These are phyloP conservation scores for Falco biarmicus DNA, from an alignment of 2,797 vertebrate genomes.

Conservation along the genomic window DNA sequence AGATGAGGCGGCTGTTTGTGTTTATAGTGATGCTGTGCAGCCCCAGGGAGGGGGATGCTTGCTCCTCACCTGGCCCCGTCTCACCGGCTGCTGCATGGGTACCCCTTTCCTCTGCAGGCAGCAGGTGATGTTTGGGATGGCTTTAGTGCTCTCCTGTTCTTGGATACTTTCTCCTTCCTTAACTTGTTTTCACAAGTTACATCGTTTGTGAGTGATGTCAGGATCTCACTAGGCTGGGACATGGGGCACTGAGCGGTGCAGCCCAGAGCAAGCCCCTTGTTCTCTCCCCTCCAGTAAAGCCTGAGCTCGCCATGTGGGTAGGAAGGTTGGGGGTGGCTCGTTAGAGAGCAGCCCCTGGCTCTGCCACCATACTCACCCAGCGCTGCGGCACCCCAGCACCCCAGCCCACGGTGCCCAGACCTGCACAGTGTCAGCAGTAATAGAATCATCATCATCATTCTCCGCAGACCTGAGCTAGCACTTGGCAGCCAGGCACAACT, in stretches of 20 bases:
- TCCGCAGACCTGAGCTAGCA: rapidly evolving
- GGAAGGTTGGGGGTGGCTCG: neutral
- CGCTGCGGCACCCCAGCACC: neutral
- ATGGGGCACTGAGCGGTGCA: neutral
- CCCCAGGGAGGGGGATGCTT: neutral
- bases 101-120: neutral
- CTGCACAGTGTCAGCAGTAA: neutral
- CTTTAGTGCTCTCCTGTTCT: neutral
- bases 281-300: neutral
- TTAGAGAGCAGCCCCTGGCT: neutral
- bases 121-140: neutral
- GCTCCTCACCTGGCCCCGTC: neutral
- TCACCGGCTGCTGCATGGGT: neutral
- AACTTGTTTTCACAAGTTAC: neutral
- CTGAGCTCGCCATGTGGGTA: rapidly evolving
- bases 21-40: neutral
- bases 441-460: neutral
- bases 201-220: neutral
- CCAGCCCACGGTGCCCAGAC: neutral
- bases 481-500: neutral
- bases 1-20: neutral
- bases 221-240: neutral
- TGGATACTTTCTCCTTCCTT: neutral
- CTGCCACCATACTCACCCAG: neutral
- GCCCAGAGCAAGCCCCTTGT: neutral